Evolutionary conservation across 2,888 invertebrate species (phyloP).

Genomic region (Buathra laborator): DNA sequence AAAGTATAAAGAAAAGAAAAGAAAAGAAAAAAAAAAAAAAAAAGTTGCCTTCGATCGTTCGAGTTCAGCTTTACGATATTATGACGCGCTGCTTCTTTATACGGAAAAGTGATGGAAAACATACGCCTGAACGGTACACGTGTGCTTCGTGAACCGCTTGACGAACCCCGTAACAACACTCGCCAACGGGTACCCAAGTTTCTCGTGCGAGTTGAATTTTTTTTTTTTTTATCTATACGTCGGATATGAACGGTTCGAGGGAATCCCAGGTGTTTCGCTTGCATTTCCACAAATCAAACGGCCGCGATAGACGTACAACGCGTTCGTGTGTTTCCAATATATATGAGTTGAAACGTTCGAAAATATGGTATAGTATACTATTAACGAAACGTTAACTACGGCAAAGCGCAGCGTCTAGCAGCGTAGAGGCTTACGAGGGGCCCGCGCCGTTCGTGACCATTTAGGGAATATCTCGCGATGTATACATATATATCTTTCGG

Average conservation of each 20-base stretch:
- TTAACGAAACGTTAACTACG: background rate
- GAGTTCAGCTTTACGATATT: background rate
- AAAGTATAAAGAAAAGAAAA: background rate
- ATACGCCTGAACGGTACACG: conserved; percentile 25
- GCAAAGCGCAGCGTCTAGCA: conserved; percentile 29
- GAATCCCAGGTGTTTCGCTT: conserved; percentile 8
- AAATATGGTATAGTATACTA: conserved; percentile 7
- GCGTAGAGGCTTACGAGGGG: conserved; percentile 10
- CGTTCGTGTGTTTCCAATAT: conserved; percentile 1
- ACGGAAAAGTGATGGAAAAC: conserved; percentile 30
- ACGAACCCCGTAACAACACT: background rate
- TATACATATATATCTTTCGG: background rate
- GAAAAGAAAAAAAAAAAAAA: background rate
- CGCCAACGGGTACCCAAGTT: background rate
- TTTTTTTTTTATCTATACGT: conserved; percentile 1
- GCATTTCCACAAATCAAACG: conserved; percentile 27
- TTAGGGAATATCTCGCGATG: conserved; percentile 55
- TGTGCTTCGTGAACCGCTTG: conserved; percentile 11
- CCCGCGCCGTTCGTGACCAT: conserved; percentile 52
- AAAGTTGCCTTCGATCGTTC: conserved; percentile 1
- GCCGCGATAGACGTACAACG: background rate
- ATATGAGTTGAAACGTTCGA: conserved; percentile 10
- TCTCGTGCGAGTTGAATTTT: conserved; percentile 10
- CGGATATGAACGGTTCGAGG: conserved; percentile 14
- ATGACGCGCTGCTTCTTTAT: conserved; percentile 15